phyloP scores from a whole-genome alignment of 2,888 invertebrate genomes.

The Brachyopa scutellaris region DNA sequence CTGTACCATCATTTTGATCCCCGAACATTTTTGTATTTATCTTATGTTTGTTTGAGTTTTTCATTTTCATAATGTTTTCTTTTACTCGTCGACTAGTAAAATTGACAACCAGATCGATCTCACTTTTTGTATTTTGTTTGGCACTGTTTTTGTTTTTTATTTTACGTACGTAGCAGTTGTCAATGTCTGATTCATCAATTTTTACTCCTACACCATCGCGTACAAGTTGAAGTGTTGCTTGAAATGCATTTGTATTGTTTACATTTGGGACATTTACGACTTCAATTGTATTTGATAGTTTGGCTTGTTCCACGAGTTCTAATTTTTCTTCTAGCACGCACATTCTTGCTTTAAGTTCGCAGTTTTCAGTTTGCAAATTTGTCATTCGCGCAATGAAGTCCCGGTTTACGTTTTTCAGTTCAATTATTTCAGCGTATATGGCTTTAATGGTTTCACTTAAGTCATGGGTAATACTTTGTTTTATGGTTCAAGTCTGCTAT shows the following conservation, averaged over 20 bases:
- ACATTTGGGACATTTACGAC: neutral
- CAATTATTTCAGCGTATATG: neutral
- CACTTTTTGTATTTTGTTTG: neutral
- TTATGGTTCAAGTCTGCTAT: too few species aligned
- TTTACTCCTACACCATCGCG: neutral
- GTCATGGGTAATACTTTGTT: too few species aligned
- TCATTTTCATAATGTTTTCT: constrained; percentile 10
- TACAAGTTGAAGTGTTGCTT: neutral
- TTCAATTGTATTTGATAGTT: neutral
- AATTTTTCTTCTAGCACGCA: neutral
- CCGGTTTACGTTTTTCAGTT: neutral
- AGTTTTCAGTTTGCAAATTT: neutral
- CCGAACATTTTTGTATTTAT: neutral
- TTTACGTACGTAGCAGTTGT: too few species aligned
- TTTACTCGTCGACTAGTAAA: neutral
- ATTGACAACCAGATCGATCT: neutral
- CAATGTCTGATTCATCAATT: too few species aligned
- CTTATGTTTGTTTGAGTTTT: neutral
- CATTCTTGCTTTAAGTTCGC: neutral
- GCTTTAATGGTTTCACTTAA: too few species aligned
- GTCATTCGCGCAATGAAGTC: neutral
- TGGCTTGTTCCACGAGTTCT: neutral
- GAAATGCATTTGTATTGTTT: neutral
- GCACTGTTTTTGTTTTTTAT: neutral
- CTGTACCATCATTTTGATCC: neutral